A percentile compares a stretch with the other conserved stretches of the same genome.
These are phyloP conservation scores for Diceros bicornis DNA, from an alignment of 2,797 vertebrate genomes.

Conservation along the genomic window DNA sequence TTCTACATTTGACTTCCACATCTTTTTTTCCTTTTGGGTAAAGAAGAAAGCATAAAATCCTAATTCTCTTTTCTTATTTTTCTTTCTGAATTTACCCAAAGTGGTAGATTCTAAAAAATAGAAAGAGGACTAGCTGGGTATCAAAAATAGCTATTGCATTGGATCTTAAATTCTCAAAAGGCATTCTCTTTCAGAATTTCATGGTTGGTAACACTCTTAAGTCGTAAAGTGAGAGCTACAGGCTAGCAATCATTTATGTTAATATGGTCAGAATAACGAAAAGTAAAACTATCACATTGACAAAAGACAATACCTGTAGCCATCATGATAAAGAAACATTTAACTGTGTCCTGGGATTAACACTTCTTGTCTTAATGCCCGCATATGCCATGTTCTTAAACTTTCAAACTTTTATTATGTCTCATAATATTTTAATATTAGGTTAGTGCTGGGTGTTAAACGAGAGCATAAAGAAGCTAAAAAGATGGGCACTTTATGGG, in stretches of 20 bases:
- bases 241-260: not conserved
- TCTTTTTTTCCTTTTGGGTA: not conserved
- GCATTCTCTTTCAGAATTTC: not conserved
- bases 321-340: not conserved
- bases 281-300: not conserved
- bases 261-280: not conserved
- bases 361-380: not conserved
- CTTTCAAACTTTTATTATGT: not conserved
- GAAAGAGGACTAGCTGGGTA: not conserved
- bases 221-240: not conserved
- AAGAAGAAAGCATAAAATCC: conserved; percentile 9
- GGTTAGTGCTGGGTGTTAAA: not conserved
- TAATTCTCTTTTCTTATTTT: not conserved
- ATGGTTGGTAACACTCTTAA: not conserved
- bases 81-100: not conserved
- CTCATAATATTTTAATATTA: conserved; percentile 39
- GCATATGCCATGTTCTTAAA: not conserved
- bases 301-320: not conserved
- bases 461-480: not conserved
- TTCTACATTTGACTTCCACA: not conserved
- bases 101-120: not conserved
- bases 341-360: not conserved
- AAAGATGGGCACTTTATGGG: not conserved
- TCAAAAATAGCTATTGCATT: not conserved
- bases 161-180: not conserved